Conservation (phyloP, 2,797 vertebrate species). For the Microhierax caerulescens region DNA sequence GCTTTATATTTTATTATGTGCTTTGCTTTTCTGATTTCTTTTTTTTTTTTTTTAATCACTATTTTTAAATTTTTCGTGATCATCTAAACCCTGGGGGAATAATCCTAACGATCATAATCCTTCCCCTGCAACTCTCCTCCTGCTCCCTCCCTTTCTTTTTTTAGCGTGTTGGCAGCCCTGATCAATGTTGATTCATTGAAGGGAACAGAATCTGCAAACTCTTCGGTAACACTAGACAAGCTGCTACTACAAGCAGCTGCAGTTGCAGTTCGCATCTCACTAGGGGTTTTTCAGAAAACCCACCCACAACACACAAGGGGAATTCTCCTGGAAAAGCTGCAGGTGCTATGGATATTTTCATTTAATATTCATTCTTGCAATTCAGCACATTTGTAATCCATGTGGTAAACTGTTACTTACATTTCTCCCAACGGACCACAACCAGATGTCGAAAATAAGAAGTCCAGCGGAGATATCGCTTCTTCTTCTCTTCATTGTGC, state of each 20-base stretch:
- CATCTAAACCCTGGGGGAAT: constrained; percentile 51
- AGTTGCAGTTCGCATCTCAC: constrained; percentile 74
- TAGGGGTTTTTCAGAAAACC: constrained; percentile 73
- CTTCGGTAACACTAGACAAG: constrained; percentile 70
- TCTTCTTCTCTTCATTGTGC: constrained; percentile 66
- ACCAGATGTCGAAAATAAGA: constrained; percentile 72
- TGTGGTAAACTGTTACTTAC: constrained; percentile 82
- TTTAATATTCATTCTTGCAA: constrained; percentile 85
- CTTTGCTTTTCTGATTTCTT: not conserved
- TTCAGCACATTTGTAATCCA: constrained; percentile 87
- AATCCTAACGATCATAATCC: constrained; percentile 37
- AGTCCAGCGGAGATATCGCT: constrained; percentile 52
- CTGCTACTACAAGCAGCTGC: constrained; percentile 80
- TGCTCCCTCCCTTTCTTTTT: constrained; percentile 14
- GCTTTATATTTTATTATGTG: not conserved
- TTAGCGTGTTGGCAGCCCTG: constrained; percentile 46
- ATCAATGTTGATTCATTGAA: constrained; percentile 70
- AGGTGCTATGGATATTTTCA: constrained; percentile 84
- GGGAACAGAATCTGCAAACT: constrained; percentile 64
- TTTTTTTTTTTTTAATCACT: not conserved
- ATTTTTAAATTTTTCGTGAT: constrained; percentile 15
- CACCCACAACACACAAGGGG: constrained; percentile 78
- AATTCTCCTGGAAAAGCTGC: constrained; percentile 81
- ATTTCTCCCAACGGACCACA: constrained; percentile 75
- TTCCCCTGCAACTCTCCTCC: not conserved